A percentile compares a stretch with the other conserved stretches of the same genome.
These are phyloP conservation scores for Megaceryle maxima DNA, from an alignment of 2,113 vertebrate genomes.

Conservation along the genomic window DNA sequence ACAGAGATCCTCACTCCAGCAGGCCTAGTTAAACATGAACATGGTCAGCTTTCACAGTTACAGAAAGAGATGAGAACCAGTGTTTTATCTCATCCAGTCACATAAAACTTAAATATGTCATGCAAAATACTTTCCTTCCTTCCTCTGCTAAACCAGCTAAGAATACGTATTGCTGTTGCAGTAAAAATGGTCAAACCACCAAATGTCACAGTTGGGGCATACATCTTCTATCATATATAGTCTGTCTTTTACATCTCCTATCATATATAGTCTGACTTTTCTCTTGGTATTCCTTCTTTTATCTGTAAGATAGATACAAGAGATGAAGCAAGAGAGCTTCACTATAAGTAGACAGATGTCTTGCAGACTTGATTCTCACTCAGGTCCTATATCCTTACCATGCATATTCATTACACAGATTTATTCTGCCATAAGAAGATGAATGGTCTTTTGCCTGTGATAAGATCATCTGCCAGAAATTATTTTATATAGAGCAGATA, in stretches of 20 bases:
- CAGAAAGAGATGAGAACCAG: not conserved
- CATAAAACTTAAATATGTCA: conserved; percentile 13
- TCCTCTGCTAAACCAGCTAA: not conserved
- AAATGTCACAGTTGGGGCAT: not conserved
- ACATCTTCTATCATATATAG: not conserved
- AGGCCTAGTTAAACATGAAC: not conserved
- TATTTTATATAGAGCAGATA: not conserved
- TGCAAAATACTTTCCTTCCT: not conserved
- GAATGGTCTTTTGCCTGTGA: not conserved
- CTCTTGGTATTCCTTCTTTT: not conserved
- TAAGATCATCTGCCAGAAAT: not conserved
- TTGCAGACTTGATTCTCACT: not conserved
- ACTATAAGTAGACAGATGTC: not conserved
- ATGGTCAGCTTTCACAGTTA: conserved; percentile 11
- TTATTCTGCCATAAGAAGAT: not conserved
- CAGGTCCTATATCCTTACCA: not conserved
- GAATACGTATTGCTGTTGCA: not conserved
- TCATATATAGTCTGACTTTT: not conserved
- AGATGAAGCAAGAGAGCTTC: not conserved
- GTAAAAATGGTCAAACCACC: not conserved
- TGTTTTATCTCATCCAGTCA: not conserved
- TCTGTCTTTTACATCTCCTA: not conserved
- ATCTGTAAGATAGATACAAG: not conserved
- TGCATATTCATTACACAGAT: not conserved
- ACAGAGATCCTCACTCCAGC: conserved; percentile 17